Conservation (phyloP, 2,797 vertebrate species). For the Fistularia commersonii region DNA sequence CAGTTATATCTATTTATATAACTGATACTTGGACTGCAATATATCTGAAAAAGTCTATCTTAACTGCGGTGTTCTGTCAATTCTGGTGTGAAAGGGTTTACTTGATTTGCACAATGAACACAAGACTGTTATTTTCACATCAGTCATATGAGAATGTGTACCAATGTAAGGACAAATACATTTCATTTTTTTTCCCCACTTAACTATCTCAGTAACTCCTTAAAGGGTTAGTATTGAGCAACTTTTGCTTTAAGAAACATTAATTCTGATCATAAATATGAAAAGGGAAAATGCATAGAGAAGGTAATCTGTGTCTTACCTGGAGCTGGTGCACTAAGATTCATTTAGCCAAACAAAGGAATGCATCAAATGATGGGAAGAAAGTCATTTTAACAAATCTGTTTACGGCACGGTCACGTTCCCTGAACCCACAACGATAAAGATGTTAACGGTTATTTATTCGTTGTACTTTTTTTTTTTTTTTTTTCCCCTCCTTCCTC, state of each 20-base stretch:
- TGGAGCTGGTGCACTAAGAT: slow-evolving; percentile 18
- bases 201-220: slow-evolving; percentile 6
- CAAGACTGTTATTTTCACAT: slow-evolving; percentile 52
- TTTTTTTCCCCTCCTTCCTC: too few species aligned
- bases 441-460: slow-evolving; percentile 33
- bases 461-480: slow-evolving; percentile 17
- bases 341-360: slow-evolving; percentile 6
- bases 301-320: slow-evolving; percentile 25
- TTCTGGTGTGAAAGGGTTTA: slow-evolving; percentile 29
- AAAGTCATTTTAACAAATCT: slow-evolving; percentile 50
- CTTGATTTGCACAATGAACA: slow-evolving; percentile 42
- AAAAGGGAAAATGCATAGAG: slow-evolving; percentile 54
- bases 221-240: slow-evolving; percentile 19
- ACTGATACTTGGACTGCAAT: slow-evolving; percentile 20
- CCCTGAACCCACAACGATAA: slow-evolving; percentile 28
- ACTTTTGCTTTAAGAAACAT: slow-evolving; percentile 22
- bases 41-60: slow-evolving; percentile 19
- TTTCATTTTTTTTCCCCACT: slow-evolving; percentile 23
- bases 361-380: slow-evolving; percentile 14
- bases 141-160: slow-evolving; percentile 16
- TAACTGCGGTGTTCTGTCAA: slow-evolving; percentile 18
- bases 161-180: slow-evolving; percentile 6
- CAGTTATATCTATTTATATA: slow-evolving; percentile 29
- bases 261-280: slow-evolving; percentile 9
- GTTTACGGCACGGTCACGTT: slow-evolving; percentile 30